These are phyloP conservation scores for Eurois occulta DNA, from an alignment of 2,888 invertebrate genomes.

Conservation along the genomic window DNA sequence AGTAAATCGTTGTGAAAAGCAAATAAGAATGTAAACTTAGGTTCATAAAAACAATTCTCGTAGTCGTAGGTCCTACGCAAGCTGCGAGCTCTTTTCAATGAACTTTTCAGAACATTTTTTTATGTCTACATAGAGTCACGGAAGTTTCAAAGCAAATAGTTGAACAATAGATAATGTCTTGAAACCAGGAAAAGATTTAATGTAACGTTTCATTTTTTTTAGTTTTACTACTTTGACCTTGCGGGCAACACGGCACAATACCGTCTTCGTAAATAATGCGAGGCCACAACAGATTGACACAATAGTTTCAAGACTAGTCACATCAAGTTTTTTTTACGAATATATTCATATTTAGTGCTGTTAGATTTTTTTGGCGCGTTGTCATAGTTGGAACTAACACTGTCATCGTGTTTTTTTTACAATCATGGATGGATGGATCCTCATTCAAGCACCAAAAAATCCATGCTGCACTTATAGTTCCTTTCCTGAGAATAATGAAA, in stretches of 20 bases:
- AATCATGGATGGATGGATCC: too few species aligned
- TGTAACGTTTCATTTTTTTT: conserved; percentile 14
- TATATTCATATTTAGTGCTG: not conserved
- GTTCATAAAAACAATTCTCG: not conserved
- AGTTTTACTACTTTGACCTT: conserved; percentile 52
- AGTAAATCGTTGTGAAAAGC: not conserved
- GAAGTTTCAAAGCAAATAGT: conserved; percentile 23
- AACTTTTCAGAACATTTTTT: not conserved
- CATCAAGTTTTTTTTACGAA: not conserved
- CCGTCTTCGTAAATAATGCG: conserved; percentile 36
- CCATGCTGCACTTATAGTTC: not conserved
- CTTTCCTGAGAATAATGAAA: not conserved
- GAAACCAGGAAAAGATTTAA: conserved; percentile 39
- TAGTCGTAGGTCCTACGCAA: not conserved
- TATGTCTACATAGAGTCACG: not conserved
- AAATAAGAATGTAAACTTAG: not conserved
- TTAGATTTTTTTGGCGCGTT: not conserved
- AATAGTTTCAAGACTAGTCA: conserved; percentile 13
- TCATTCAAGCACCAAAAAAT: not conserved
- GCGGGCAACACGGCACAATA: conserved; percentile 15
- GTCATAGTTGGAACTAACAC: not conserved
- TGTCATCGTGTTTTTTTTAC: not conserved
- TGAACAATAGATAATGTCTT: conserved; percentile 19
- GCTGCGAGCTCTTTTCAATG: not conserved
- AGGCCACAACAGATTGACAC: conserved; percentile 44